Evolutionary conservation across 2,888 invertebrate species (phyloP), one percentile per base, ranked within the genome.

Genomic region (Plutella xylostella): DNA sequence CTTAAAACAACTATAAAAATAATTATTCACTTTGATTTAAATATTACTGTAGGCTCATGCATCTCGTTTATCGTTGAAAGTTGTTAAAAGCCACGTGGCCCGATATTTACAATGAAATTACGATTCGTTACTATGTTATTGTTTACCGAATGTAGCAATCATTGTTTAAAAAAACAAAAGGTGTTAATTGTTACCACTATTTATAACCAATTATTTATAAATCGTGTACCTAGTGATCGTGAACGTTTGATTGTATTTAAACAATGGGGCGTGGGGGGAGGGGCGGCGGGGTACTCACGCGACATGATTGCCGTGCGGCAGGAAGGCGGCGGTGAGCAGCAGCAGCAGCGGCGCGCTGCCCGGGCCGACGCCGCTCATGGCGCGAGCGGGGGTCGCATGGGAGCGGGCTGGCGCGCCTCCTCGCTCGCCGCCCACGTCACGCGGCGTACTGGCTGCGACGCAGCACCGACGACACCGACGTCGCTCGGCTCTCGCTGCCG

Each of bases 281-380:
- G 43, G 51, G 22, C 25, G 17, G n/a, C 51, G 37, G 46, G 22
- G 55, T 83, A 88, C 88, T 88, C 68, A 88, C 88, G 87, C 88
- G 70, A 88, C 88, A 70, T 85, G 85, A 68, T 87, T 83, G 55
- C 79, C 83, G 64, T 85, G 84, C 60, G 86, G 86, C 60, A 87
- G 72, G 57, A 87, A 78, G 59, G 86, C 82, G 64, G 85, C 79
- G 71, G 85, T 85, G 68, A 88, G 82, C 78, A 85, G 85, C 78
- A 88, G 82, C 71, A 86, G 82, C 68, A 79, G 73, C 78, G 85
- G 85, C 82, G 86, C 87, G 72, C 74, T 75, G 72, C 75, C 83
- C 79, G 86, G 78, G 82, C 86, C 85, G 80, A 85, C 86, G 72
- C 77, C 75, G 72, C 73, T 79, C 82, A 82, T 82, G 65, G 57